Evolutionary conservation across 53 echinoderm and acorn worm genomes (phyloP), one percentile per base, ranked within the genome.

Genomic region (Apostichopus leukothele): DNA sequence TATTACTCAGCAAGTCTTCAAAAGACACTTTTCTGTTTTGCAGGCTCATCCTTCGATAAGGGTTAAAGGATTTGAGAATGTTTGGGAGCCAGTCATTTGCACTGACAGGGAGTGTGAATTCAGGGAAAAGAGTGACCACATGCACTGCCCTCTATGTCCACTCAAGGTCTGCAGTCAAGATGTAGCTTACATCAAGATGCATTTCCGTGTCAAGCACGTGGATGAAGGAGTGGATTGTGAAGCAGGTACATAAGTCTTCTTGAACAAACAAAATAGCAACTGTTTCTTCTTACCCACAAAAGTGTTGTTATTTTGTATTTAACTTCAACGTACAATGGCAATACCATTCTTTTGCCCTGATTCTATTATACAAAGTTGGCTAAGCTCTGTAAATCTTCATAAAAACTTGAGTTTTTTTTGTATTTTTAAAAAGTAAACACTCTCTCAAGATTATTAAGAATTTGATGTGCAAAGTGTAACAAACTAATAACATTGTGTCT

Each of bases 111-210:
- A 81, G 6, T 81, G 81, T 54, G 54, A 81, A 54, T 55, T 55
- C 81, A 81, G 81, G 20, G 81, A 81, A 55, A 54, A 18, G 59
- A 54, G 10, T 6, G 55, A 81, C 12, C 81, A 81, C n/a, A 52
- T 81, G 81, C 81, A 81, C 81, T 81, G 81, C 81, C 81, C 81
- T 81, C 81, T 81, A 5, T 81, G 81, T 12, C 81, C 54, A 5
- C 54, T 11, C 11, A 59, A 12, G 18, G 21, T 59, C 22, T 81
- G 55, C 22, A 55, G 55, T 16, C 19, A 54, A 81, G 81, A 81
- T 51, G 54, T n/a, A 22, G 81, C 81, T 51, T 81, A 81, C 55
- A 81, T 81, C 16, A 81, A 81, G 55, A 81, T 81, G 81, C 81
- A 81, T 21, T 81, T 81, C 12, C 53, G 81, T 54, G 81, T 81